Conservation (phyloP, 2,888 invertebrate species). For the Monopis laevigella region DNA sequence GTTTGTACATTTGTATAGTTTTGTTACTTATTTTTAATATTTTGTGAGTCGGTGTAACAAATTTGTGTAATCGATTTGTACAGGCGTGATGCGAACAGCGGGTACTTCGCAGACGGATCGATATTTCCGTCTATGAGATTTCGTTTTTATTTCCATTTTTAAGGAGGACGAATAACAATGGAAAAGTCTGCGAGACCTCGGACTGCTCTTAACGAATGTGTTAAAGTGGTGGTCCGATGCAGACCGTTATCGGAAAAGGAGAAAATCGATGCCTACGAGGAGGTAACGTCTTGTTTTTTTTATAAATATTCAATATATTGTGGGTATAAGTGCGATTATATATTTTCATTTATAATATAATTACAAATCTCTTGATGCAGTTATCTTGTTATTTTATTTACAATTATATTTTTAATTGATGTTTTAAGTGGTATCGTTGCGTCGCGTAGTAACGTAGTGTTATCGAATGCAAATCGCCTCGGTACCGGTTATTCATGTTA, state of each 20-base stretch:
- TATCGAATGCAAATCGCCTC: no score
- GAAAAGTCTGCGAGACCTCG: conserved; percentile 60
- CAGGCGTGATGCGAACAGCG: conserved; percentile 48
- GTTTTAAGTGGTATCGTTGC: no score
- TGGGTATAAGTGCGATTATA: no score
- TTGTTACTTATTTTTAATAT: conserved; percentile 27
- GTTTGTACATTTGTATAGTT: conserved; percentile 30
- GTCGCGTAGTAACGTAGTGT: no score
- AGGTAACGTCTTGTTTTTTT: no score
- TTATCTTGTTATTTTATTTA: no score
- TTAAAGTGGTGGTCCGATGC: conserved; percentile 97
- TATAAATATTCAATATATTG: no score
- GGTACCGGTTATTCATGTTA: no score
- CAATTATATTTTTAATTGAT: no score
- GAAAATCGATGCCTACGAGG: conserved; percentile 74
- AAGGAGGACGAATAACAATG: conserved; percentile 36
- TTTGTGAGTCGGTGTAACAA: conserved; percentile 18
- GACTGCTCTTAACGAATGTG: conserved; percentile 79
- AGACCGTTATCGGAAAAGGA: conserved; percentile 94
- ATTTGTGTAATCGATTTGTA: conserved; percentile 29
- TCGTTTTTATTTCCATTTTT: conserved; percentile 13
- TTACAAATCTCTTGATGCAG: no score
- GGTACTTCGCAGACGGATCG: conserved; percentile 58
- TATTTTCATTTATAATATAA: no score
- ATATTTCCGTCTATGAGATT: conserved; percentile 53